phyloP scores from a whole-genome alignment of 35 echinoderm and acorn worm genomes.

The Patiria miniata region DNA sequence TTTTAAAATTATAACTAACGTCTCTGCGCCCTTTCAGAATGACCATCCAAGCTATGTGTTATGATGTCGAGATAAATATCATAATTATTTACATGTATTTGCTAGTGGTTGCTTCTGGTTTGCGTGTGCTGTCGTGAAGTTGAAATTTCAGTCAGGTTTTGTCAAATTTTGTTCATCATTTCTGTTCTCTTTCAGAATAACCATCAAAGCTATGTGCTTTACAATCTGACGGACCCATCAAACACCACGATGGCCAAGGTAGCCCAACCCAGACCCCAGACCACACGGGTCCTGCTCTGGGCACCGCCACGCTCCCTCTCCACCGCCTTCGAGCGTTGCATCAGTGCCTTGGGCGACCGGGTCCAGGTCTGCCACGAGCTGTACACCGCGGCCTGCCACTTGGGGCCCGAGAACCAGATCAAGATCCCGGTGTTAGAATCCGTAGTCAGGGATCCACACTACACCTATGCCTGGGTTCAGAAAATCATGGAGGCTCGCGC shows the following conservation, averaged over 20 bases:
- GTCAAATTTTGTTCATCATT: no score
- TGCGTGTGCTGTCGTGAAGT: no score
- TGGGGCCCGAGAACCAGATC: constrained; percentile 74
- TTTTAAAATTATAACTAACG: no score
- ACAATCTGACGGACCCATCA: neutral
- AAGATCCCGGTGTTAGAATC: constrained; percentile 43
- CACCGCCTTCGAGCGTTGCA: constrained; percentile 87
- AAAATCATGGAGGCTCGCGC: constrained; percentile 46
- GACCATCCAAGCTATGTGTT: no score
- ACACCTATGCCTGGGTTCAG: constrained; percentile 69
- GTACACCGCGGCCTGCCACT: constrained; percentile 76
- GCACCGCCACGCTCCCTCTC: constrained; percentile 83
- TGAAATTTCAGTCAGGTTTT: no score
- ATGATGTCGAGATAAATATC: no score
- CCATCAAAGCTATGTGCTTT: no score
- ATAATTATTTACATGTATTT: no score
- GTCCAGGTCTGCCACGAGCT: constrained; percentile 58
- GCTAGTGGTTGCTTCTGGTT: no score
- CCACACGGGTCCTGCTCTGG: constrained; percentile 68
- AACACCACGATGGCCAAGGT: constrained; percentile 10
- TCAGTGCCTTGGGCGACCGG: constrained; percentile 49
- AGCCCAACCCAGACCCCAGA: neutral
- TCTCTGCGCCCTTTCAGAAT: no score
- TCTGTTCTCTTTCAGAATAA: no score
- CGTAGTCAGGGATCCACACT: constrained; percentile 45